These are phyloP conservation scores for Coranthus polyacanthus DNA, from an alignment of 2,797 vertebrate genomes.

Conservation along the genomic window DNA sequence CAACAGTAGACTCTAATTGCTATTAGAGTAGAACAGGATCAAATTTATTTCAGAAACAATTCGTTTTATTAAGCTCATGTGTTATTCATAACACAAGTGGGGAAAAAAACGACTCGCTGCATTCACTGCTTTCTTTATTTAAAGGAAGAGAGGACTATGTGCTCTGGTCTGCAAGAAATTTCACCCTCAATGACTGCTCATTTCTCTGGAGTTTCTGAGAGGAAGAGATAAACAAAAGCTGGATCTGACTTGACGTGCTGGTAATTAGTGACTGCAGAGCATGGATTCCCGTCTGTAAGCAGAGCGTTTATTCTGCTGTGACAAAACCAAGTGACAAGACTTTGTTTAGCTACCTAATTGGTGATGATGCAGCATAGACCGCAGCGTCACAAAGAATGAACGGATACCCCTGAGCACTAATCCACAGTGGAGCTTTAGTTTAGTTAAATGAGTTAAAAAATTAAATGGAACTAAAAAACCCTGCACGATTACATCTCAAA, in stretches of 20 bases:
- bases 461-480: too few relatives aligned
- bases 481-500: too few relatives aligned
- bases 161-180: background rate
- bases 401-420: background rate
- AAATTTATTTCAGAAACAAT: background rate
- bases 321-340: background rate
- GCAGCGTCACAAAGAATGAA: slow-evolving; percentile 1
- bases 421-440: too few relatives aligned
- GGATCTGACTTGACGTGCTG: slow-evolving; percentile 7
- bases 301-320: background rate
- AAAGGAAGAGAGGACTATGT: background rate
- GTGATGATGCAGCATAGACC: background rate
- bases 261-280: slow-evolving; percentile 36
- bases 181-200: background rate
- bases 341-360: background rate
- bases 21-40: background rate
- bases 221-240: slow-evolving; percentile 51
- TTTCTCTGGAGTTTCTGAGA: slow-evolving; percentile 42
- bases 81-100: background rate
- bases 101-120: background rate
- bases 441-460: too few relatives aligned
- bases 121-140: slow-evolving; percentile 6
- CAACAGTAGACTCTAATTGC: background rate
- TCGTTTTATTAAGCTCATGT: background rate
- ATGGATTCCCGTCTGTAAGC: background rate